A percentile compares a stretch with the other conserved stretches of the same genome.
phyloP scores from a whole-genome alignment of 2,888 invertebrate species.

The Papilio elwesi region DNA sequence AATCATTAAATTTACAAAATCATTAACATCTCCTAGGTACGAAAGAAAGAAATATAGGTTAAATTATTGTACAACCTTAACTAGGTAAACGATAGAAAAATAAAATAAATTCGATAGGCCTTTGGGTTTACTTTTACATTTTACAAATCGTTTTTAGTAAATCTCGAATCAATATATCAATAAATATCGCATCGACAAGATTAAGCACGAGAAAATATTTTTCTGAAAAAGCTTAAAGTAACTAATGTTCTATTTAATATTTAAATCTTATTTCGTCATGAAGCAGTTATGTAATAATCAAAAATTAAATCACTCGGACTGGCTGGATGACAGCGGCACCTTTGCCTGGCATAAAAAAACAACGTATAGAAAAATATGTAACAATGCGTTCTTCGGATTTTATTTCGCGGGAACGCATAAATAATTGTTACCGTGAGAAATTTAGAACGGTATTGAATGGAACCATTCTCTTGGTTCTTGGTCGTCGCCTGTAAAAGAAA shows the following conservation, averaged over 20 bases:
- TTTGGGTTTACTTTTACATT: too few species aligned
- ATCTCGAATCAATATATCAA: too few species aligned
- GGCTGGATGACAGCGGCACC: slow-evolving; percentile 24
- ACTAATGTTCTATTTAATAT: background rate
- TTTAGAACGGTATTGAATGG: slow-evolving; percentile 65
- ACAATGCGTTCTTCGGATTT: slow-evolving; percentile 54
- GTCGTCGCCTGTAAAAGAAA: slow-evolving; percentile 64
- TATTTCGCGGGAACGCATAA: slow-evolving; percentile 50
- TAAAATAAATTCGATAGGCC: too few species aligned
- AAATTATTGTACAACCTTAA: too few species aligned
- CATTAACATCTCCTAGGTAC: too few species aligned
- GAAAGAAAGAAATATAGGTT: too few species aligned
- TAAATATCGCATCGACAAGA: too few species aligned
- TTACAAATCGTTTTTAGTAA: too few species aligned
- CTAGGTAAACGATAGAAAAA: too few species aligned
- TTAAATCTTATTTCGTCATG: slow-evolving; percentile 8
- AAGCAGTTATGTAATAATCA: slow-evolving; percentile 11
- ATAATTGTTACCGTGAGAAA: slow-evolving; percentile 54
- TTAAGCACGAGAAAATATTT: too few species aligned
- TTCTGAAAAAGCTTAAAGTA: too few species aligned
- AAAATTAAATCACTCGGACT: slow-evolving; percentile 20
- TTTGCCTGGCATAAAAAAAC: slow-evolving; percentile 34
- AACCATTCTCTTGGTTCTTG: slow-evolving; percentile 41
- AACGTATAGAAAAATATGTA: slow-evolving; percentile 46
- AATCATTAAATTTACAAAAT: too few species aligned